Base-by-base conservation (phyloP, 2,797 vertebrate genomes). In the Tympanoctomys barrerae region DNA sequence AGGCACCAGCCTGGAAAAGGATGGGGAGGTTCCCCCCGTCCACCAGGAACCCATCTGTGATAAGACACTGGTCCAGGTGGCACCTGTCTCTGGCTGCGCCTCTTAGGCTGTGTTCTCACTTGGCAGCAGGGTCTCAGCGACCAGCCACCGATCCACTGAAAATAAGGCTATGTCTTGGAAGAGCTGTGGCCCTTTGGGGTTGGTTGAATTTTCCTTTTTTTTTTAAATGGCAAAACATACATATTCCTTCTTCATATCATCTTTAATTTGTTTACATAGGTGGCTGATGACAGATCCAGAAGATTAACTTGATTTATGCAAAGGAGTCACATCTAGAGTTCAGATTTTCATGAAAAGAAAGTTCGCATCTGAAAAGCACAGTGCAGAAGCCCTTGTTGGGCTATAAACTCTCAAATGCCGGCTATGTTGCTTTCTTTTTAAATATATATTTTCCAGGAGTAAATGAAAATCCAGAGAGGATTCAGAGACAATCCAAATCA, bases 321-420 rank as follows among this genome's bases (percentile, higher is more conserved):
- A 95, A 92, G 96, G 93, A 97, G 97, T 97, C 97, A 93, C 92
- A 91, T 75, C 92, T 95, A 68, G 90, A 97, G 96, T 96, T 95
- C 94, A 87, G 92, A 94, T 91, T 86, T 77, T 62, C 92, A 85
- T 79, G 86, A 97, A 42, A 24, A 90, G 90, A 97, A 96, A 97
- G 84, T 96, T 95, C 91, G 84, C 89, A 19, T 95, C 94, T 97
- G 84, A 81, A 18, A 80, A 89, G 92, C 71, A 85, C 39, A 46
- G 86, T 94, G 79, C 86, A 95, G 79, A 97, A 93, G 96, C 52
- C 93, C 94, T 78, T 33, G 14, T 7, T 3, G 1, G 42, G 49
- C 75, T 31, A 10, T 24, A 11, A 81, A 7, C 5, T 18, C 54
- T 77, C 49, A 36, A 52, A 66, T n/a, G 7, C 39, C 59, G 71